These are phyloP conservation scores for Neolamprologus fasciatus DNA, from an alignment of 2,113 vertebrate genomes.

Conservation along the genomic window DNA sequence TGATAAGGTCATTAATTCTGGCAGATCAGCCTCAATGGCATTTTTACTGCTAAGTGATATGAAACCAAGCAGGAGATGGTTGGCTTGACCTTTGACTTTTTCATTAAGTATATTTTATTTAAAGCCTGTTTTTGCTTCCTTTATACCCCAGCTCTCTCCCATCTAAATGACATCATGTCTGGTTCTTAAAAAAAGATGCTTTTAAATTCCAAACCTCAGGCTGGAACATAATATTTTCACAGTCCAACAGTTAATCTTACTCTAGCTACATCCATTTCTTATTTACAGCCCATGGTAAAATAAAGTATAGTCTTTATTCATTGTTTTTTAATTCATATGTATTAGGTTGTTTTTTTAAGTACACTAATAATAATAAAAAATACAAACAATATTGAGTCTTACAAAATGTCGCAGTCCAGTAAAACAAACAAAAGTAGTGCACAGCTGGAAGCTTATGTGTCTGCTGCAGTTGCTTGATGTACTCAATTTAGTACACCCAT, in stretches of 20 bases:
- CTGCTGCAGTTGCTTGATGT: background rate
- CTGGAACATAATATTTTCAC: background rate
- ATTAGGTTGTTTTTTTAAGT: accelerated
- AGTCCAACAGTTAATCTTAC: background rate
- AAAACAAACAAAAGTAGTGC: background rate
- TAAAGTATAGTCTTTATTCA: background rate
- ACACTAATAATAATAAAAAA: background rate
- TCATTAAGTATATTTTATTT: background rate
- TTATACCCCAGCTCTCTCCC: background rate
- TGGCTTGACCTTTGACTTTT: background rate
- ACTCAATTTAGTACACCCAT: accelerated
- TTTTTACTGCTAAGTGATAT: background rate
- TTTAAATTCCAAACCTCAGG: background rate
- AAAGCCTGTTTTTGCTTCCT: background rate
- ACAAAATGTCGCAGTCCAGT: background rate
- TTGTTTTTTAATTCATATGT: accelerated
- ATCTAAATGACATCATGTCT: background rate
- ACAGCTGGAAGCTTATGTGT: background rate
- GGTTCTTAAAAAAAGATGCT: background rate
- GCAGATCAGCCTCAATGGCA: background rate
- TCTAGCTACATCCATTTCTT: background rate
- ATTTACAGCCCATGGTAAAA: background rate
- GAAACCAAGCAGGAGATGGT: background rate
- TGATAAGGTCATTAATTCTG: background rate
- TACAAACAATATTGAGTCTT: background rate